Percentiles rank a stretch among this genome's conserved stretches.
Evolutionary conservation across 2,888 invertebrate species (phyloP).

Genomic region (Ormyrus nitidulus): DNA sequence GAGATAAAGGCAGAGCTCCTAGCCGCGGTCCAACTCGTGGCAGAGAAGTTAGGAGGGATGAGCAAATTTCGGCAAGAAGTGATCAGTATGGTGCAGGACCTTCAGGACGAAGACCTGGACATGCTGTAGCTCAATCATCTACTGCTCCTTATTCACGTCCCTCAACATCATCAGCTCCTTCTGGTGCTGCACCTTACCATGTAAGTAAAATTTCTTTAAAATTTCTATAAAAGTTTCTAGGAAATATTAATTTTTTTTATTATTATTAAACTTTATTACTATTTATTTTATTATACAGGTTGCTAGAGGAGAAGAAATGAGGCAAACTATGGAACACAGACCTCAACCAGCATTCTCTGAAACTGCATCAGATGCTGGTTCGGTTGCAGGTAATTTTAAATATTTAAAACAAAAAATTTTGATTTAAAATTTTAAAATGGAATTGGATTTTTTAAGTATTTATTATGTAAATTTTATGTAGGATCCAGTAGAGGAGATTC

Average conservation of each 20-base stretch:
- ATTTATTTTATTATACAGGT: slow-evolving; percentile 27
- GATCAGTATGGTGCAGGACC: too few species aligned
- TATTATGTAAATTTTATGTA: slow-evolving; percentile 4
- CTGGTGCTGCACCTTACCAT: background rate
- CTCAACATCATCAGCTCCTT: background rate
- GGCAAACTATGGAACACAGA: background rate
- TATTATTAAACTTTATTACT: background rate
- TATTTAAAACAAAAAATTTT: background rate
- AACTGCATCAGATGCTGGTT: slow-evolving; percentile 43
- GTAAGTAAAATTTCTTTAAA: background rate
- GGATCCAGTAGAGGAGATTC: slow-evolving; percentile 32
- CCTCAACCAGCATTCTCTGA: slow-evolving; percentile 28
- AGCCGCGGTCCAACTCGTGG: too few species aligned
- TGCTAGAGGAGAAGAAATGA: slow-evolving; percentile 32
- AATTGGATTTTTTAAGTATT: background rate
- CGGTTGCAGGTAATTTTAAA: slow-evolving; percentile 39
- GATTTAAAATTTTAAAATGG: background rate
- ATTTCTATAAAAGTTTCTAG: background rate
- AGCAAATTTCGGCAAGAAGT: too few species aligned
- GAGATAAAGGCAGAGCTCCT: too few species aligned
- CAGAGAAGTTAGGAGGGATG: too few species aligned
- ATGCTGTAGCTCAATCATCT: background rate
- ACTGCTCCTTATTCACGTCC: slow-evolving; percentile 14
- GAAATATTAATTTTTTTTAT: slow-evolving; percentile 6
- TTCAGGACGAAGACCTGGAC: background rate